Percentiles rank a stretch among this genome's conserved stretches.
These are phyloP conservation scores for Lordiphosa andalusiaca DNA, from an alignment of 2,888 invertebrate species.

Conservation along the genomic window DNA sequence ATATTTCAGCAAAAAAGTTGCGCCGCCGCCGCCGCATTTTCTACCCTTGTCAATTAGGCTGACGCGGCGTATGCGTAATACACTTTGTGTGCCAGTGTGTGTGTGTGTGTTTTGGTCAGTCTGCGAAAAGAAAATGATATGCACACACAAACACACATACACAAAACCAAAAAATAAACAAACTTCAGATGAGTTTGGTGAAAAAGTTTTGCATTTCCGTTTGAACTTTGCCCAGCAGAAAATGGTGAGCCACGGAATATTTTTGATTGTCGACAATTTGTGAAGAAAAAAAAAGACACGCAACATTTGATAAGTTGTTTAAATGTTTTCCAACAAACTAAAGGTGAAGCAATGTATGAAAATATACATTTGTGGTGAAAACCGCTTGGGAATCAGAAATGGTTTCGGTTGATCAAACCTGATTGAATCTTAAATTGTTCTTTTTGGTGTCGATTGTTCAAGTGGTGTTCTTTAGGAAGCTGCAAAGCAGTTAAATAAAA, in stretches of 20 bases:
- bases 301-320: conserved; percentile 5
- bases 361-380: too few species aligned
- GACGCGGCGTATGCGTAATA: conserved; percentile 67
- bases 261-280: conserved; percentile 33
- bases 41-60: conserved; percentile 73
- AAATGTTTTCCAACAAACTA: not conserved
- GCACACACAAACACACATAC: conserved; percentile 16
- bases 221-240: conserved; percentile 46
- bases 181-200: conserved; percentile 32
- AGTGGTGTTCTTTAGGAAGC: too few species aligned
- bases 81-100: conserved; percentile 17
- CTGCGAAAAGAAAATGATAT: conserved; percentile 27
- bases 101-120: conserved; percentile 31
- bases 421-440: too few species aligned
- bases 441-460: too few species aligned
- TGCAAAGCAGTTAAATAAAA: too few species aligned
- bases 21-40: conserved; percentile 48
- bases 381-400: too few species aligned
- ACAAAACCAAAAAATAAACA: not conserved
- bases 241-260: conserved; percentile 27
- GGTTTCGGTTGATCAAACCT: too few species aligned
- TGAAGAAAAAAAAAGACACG: conserved; percentile 13
- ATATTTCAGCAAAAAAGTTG: conserved; percentile 58
- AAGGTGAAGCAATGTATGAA: not conserved
- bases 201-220: conserved; percentile 50